Base-by-base conservation (phyloP, 2,888 invertebrate genomes). In the Helleia helle region DNA sequence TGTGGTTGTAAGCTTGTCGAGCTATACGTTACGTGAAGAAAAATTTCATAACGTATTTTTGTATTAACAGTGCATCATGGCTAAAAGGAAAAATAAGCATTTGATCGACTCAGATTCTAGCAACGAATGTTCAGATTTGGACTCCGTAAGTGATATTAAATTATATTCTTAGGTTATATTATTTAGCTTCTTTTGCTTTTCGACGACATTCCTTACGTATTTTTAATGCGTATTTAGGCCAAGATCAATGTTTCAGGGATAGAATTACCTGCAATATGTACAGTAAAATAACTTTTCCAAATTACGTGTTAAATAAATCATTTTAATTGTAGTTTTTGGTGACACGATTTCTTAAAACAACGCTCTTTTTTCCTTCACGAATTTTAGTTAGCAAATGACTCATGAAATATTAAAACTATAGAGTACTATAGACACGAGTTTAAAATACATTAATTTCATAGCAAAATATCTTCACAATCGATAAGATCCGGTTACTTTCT, bases 61-160 rank as follows among this genome's bases (percentile, higher is more conserved):
- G n/a, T n/a, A 43, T 39, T 43, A 48, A 38, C 44, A 36, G 13
- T 39, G 34, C 40, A 48, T 36, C 75, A 94, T 94, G 94, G 93
- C 90, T 56, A 94, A 94, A 84, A 87, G 94, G 54, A 93, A 94
- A 74, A 93, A 91, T 71, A 92, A 93, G 67, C 91, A 92, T 27
- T 80, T 93, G 48, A 91, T 94, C 55, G 94, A 94, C 68, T 93
- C 93, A 13, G 93, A 94, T 70, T 91, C 91, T 43, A 94, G 93
- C 71, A 92, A 92, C 71, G 91, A 90, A 56, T 92, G 90, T 52
- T 93, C 93, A 39, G 94, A 95, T 81, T 86, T 93, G 62, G 94
- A 94, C 73, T 92, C 93, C 58, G 94, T 94, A 87, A 91, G 91
- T 86, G 48, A 53, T 43, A 54, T 56, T 54, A 41, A 49, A 46